Evolutionary conservation across 2,797 vertebrate species (phyloP).

Genomic region (Potorous gilbertii): DNA sequence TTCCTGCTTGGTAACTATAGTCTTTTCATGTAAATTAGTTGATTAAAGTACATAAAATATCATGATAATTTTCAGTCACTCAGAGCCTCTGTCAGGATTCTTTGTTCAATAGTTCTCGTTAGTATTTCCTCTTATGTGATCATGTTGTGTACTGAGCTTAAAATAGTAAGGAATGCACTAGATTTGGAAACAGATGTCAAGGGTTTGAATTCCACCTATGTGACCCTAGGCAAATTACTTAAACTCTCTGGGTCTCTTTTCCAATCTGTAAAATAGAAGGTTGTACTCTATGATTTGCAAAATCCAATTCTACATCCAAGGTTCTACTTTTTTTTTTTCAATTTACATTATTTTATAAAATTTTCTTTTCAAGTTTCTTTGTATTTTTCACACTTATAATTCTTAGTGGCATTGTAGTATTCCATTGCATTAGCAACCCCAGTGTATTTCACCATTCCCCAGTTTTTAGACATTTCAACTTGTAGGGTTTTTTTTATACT

Average conservation of each 20-base stretch:
- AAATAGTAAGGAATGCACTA: neutral
- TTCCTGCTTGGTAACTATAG: neutral
- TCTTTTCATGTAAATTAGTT: neutral
- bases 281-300: neutral
- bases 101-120: neutral
- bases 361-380: neutral
- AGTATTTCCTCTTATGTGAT: neutral
- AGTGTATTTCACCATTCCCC: neutral
- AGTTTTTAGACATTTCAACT: neutral
- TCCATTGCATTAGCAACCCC: neutral
- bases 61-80: neutral
- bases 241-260: neutral
- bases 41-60: neutral
- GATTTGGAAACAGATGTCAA: neutral
- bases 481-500: neutral
- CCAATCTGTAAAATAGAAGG: neutral
- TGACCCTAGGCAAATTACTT: neutral
- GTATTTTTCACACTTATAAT: neutral
- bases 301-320: neutral
- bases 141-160: neutral
- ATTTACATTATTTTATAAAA: neutral
- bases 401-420: neutral
- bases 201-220: neutral
- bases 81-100: neutral
- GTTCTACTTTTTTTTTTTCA: neutral